phyloP scores from a whole-genome alignment of 2,797 vertebrate species.

The Bothrops alternatus region DNA sequence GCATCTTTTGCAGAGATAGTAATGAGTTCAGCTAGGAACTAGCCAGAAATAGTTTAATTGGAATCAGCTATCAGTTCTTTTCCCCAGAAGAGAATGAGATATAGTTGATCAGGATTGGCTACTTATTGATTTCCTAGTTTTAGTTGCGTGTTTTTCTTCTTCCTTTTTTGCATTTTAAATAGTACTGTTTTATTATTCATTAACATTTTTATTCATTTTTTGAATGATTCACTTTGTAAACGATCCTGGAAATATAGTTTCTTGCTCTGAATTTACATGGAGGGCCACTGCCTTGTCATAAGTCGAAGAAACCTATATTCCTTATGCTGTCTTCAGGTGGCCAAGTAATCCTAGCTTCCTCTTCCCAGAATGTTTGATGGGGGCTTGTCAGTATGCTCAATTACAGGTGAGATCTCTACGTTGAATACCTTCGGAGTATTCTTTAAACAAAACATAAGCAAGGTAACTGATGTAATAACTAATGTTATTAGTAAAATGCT shows the following conservation, averaged over 20 bases:
- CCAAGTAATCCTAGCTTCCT: conserved; percentile 89
- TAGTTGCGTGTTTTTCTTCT: not conserved
- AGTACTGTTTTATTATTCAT: not conserved
- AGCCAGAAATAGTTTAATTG: not conserved
- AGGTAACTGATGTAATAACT: not conserved
- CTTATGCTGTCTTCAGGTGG: conserved; percentile 81
- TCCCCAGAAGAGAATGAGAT: not conserved
- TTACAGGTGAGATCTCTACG: conserved; percentile 78
- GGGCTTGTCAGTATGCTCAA: conserved; percentile 91
- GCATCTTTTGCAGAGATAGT: not conserved
- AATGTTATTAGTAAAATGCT: not conserved
- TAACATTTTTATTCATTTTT: not conserved
- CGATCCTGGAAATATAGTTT: not conserved
- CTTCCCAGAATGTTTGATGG: conserved; percentile 93
- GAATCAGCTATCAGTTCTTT: not conserved
- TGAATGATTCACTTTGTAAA: not conserved
- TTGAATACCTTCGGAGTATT: not conserved
- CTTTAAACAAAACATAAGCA: not conserved
- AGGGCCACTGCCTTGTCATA: not conserved
- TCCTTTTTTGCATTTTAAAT: not conserved
- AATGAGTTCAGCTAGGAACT: not conserved
- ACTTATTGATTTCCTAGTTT: not conserved
- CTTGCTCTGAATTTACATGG: not conserved
- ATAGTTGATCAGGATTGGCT: not conserved
- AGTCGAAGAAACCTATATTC: conserved; percentile 32